Evolutionary conservation across 2,797 vertebrate species (phyloP).

Genomic region (Karalla daura): DNA sequence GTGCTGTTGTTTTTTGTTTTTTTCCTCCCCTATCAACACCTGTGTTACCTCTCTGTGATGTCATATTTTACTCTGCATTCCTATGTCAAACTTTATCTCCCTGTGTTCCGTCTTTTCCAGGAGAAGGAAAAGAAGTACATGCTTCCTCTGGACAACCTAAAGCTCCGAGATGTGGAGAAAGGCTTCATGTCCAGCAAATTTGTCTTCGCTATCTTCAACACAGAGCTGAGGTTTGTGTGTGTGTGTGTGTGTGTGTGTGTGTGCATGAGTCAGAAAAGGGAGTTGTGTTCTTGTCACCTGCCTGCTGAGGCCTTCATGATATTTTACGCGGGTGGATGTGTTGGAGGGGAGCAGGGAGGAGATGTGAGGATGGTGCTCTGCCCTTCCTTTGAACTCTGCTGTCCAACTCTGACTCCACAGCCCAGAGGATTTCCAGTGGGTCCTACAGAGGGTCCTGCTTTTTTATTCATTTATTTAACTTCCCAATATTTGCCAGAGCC

Average conservation of each 20-base stretch:
- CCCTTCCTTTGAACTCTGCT: constrained; percentile 58
- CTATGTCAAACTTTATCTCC: constrained; percentile 61
- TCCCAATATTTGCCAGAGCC: constrained; percentile 36
- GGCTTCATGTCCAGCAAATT: constrained; percentile 90
- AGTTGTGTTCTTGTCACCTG: constrained; percentile 62
- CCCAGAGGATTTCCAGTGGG: constrained; percentile 51
- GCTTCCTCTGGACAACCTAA: constrained; percentile 91
- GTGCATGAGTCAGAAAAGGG: constrained; percentile 44
- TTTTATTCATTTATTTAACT: constrained; percentile 9
- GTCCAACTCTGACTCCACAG: constrained; percentile 59
- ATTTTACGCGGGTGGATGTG: constrained; percentile 46
- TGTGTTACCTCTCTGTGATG: constrained; percentile 37
- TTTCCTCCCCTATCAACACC: constrained; percentile 46
- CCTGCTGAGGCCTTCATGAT: constrained; percentile 34
- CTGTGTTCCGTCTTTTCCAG: constrained; percentile 71
- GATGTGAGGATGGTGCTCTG: constrained; percentile 34
- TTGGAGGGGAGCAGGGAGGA: constrained; percentile 36
- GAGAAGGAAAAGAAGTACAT: constrained; percentile 93
- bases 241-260: constrained; percentile 24
- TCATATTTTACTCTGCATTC: constrained; percentile 56
- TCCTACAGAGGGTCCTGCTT: constrained; percentile 15
- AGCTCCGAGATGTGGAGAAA: constrained; percentile 89
- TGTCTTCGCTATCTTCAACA: constrained; percentile 92
- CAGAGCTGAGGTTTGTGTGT: constrained; percentile 83
- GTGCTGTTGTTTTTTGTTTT: background rate